Evolutionary conservation across 2,113 vertebrate genomes (phyloP).

Genomic region (Butorides virescens): DNA sequence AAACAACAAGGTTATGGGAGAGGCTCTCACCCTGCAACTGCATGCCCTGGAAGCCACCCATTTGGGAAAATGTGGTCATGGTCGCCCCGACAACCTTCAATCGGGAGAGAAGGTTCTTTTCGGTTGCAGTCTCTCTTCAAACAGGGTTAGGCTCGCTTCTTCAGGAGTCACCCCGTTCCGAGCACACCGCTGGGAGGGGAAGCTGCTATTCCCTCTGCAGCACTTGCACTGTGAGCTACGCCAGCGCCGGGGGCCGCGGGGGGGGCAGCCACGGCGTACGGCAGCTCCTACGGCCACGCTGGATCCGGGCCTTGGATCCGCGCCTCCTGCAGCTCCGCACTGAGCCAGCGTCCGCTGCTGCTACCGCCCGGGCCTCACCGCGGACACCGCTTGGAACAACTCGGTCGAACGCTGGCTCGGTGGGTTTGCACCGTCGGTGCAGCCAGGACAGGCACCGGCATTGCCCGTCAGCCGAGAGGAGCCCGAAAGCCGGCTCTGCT

Average conservation of each 20-base stretch:
- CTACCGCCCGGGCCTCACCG: accelerated
- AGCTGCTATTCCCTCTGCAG: background rate
- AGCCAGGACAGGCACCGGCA: background rate
- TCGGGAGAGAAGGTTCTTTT: background rate
- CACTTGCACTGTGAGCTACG: background rate
- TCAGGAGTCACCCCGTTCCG: background rate
- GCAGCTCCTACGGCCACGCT: background rate
- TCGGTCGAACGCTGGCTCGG: accelerated
- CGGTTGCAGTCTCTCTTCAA: background rate
- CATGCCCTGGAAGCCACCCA: background rate
- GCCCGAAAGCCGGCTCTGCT: background rate
- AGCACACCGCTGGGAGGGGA: background rate
- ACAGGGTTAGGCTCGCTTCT: background rate
- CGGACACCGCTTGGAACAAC: accelerated
- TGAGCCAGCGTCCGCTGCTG: background rate
- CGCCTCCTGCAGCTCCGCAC: background rate
- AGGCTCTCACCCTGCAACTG: background rate
- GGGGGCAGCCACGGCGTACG: background rate
- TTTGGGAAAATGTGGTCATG: background rate
- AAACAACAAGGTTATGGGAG: background rate
- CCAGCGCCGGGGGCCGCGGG: too few relatives aligned
- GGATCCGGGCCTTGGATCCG: background rate
- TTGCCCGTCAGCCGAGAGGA: background rate
- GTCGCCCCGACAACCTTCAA: background rate
- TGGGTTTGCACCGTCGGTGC: background rate